Base-by-base conservation (phyloP, 2,888 invertebrate genomes). In the Lordiphosa fenestrarum region DNA sequence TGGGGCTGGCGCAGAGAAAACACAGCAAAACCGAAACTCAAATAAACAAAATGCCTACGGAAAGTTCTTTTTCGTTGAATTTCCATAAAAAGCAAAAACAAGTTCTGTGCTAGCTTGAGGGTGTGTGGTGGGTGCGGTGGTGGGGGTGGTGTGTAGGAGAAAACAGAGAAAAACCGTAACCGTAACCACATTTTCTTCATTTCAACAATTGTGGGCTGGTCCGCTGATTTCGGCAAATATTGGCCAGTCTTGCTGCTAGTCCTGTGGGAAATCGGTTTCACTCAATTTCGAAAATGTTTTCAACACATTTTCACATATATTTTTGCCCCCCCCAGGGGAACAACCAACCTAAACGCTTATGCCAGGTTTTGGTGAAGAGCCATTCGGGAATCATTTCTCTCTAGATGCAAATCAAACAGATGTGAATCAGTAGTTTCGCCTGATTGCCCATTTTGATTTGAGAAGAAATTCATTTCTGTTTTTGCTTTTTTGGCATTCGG, bases 121-220 rank as follows among this genome's bases (percentile, higher is more conserved):
- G 25, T 52, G 40, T 61, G 53, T 25, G 42, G 21, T 15, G 36
- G 53, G 48, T 44, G 54, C 40, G 23, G 37, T 15, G 15, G 15
- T 15, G 37, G 49, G 25, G 49, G 53, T 25, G 42, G 21, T 13
- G 33, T 51, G 37, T 19, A 30, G 53, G 36, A 41, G 67, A 70
- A 64, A 85, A 84, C 84, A 84, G 84, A 75, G 78, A 84, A 84
- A 85, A 77, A 84, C 84, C 85, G 84, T 84, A 85, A 85, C 84
- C 85, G 64, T 71, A 84, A 85, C 85, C 85, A 77, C 84, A 85
- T 80, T 85, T 85, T 82, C 85, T 84, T 85, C 80, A 82, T 85
- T 85, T 70, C 71, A 66, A 61, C 63, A 58, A 44, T 66, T 82
- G 77, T 71, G 76, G 82, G 77, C 65, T 69, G 74, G 67, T 52